Conservation (phyloP, 2,888 invertebrate species). For the Cacoxenus indagator region DNA sequence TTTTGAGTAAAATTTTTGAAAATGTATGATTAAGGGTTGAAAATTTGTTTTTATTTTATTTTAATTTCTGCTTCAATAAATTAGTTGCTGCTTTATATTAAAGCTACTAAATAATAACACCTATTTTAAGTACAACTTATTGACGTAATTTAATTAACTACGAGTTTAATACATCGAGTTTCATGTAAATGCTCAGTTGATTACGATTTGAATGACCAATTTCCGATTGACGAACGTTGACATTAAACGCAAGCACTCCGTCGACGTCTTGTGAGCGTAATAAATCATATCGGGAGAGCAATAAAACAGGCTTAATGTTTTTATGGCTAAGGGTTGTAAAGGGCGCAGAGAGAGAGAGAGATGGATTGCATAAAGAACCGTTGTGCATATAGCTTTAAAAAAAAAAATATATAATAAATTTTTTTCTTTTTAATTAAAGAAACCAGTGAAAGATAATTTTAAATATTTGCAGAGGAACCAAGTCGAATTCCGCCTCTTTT, state of each 20-base stretch:
- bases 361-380: neutral
- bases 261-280: neutral
- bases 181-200: neutral
- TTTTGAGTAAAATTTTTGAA: neutral
- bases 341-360: neutral
- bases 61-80: too few species aligned
- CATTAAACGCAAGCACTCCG: neutral
- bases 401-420: neutral
- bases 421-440: neutral
- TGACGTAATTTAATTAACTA: neutral
- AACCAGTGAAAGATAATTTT: too few species aligned
- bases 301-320: neutral
- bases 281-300: neutral
- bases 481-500: neutral
- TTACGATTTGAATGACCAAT: neutral
- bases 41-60: slow-evolving; percentile 37
- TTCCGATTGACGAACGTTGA: slow-evolving; percentile 7
- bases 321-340: neutral
- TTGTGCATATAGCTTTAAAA: slow-evolving; percentile 12
- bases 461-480: too few species aligned
- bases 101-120: too few species aligned
- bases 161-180: neutral
- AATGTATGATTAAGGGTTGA: slow-evolving; percentile 46
- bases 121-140: too few species aligned
- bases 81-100: too few species aligned